Evolutionary conservation across 2,797 vertebrate species (phyloP), one percentile per base, ranked within the genome.

Genomic region (Anguilla megastoma): DNA sequence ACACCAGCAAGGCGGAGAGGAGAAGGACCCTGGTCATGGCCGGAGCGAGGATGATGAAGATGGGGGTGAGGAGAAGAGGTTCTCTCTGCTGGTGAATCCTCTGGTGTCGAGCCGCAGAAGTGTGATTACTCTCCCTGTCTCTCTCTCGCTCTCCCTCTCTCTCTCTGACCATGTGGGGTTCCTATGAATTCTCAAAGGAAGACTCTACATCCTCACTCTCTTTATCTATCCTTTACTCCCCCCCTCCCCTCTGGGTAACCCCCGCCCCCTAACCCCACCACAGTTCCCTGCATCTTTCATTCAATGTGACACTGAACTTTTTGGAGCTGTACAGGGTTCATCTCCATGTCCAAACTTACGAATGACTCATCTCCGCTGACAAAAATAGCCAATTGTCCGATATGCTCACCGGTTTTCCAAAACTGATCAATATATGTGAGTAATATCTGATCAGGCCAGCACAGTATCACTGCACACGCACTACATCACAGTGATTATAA

Each of bases 1-100:
- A 95, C 87, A 97, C 91, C 88, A 98, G 90, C 50, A 98, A 76
- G 88, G 97, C 84, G 45, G 94, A 95, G 90, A 96, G 92, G 89
- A 96, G 83, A 52, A 93, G 84, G 54, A 93, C 88, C 3, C 89
- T 91, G 91, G 93, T 95, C 96, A 96, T 95, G 94, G 86, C 94
- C 94, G 91, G 92, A 94, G 91, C 89, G 92, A 91, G 87, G 93
- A 69, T 88, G 16, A 69, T 52, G 48, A 12, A 45, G 80, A 30
- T 24, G 6, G 12, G 52, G n/a, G 36, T 60, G 36, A 63, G 30
- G 30, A 27, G 82, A 36, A 8, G 48, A 66, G 63, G 24, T 45
- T 63, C 45, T 79, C 69, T 79, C 86, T 76, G n/a, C 3, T 56
- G 69, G 74, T 24, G 79, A 76, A 58, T 58, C 50, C 33, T 56